Conservation (phyloP, 2,888 invertebrate species). For the Stomorhina lunata region DNA sequence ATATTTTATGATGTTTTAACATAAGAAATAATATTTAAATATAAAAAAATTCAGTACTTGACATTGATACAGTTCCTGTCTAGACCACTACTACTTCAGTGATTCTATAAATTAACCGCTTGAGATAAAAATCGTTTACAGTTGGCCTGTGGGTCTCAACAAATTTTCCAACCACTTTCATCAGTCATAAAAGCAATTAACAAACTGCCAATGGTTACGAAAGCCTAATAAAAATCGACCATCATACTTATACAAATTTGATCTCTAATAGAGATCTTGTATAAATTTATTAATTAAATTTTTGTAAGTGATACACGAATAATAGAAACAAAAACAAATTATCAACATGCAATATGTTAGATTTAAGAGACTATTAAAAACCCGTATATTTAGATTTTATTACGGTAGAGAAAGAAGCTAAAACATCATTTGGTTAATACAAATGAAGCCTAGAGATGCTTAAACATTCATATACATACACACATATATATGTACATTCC, state of each 20-base stretch:
- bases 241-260: background rate
- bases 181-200: conserved; percentile 2
- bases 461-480: background rate
- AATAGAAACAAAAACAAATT: background rate
- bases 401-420: too few relatives aligned
- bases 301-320: conserved; percentile 30
- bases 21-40: too few relatives aligned
- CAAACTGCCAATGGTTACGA: background rate
- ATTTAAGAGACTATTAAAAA: conserved; percentile 13
- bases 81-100: too few relatives aligned
- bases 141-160: too few relatives aligned
- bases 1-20: too few relatives aligned
- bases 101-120: too few relatives aligned
- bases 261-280: conserved; percentile 39
- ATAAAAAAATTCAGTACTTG: too few relatives aligned
- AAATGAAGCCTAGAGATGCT: background rate
- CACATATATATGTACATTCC: background rate
- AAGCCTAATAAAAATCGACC: conserved; percentile 5
- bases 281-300: conserved; percentile 18
- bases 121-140: too few relatives aligned
- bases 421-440: too few relatives aligned
- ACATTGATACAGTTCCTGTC: too few relatives aligned
- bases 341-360: conserved; percentile 29
- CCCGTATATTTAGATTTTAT: conserved; percentile 39
- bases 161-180: too few relatives aligned